phyloP scores from a whole-genome alignment of 2,888 invertebrate species.

The Eurois occulta region DNA sequence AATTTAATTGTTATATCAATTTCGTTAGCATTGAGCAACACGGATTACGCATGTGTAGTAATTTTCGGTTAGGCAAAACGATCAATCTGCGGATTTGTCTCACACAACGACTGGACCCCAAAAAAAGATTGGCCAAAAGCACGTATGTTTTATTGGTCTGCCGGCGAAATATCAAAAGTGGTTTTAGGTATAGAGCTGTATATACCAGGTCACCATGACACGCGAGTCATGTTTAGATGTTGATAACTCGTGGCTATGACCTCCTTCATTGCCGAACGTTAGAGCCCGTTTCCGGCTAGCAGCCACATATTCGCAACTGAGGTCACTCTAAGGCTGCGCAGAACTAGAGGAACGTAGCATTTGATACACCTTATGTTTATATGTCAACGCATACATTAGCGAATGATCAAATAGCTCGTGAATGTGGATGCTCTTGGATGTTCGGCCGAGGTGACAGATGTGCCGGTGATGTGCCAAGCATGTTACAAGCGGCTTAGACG shows the following conservation, averaged over 20 bases:
- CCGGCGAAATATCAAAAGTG: conserved; percentile 84
- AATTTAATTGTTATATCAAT: conserved; percentile 50
- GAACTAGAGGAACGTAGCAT: conserved; percentile 63
- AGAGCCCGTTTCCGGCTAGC: conserved; percentile 82
- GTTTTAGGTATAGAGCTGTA: conserved; percentile 76
- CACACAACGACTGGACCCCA: conserved; percentile 55
- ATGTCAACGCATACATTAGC: conserved; percentile 69
- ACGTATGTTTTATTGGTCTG: conserved; percentile 79
- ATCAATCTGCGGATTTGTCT: conserved; percentile 56
- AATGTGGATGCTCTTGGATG: conserved; percentile 58
- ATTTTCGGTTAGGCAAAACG: conserved; percentile 30
- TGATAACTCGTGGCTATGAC: conserved; percentile 83
- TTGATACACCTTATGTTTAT: conserved; percentile 61
- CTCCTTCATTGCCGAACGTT: conserved; percentile 84
- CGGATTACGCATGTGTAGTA: conserved; percentile 22
- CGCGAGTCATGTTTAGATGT: conserved; percentile 80
- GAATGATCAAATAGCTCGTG: conserved; percentile 57
- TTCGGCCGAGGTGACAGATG: conserved; percentile 45
- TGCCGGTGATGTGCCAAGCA: conserved; percentile 23
- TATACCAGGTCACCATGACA: conserved; percentile 83
- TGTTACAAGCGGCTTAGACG: background rate
- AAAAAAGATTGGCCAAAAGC: conserved; percentile 67
- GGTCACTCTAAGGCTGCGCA: conserved; percentile 63
- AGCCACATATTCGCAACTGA: conserved; percentile 74
- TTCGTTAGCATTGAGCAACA: conserved; percentile 40